phyloP scores from a whole-genome alignment of 2,113 vertebrate species.

The Glaucidium brasilianum region DNA sequence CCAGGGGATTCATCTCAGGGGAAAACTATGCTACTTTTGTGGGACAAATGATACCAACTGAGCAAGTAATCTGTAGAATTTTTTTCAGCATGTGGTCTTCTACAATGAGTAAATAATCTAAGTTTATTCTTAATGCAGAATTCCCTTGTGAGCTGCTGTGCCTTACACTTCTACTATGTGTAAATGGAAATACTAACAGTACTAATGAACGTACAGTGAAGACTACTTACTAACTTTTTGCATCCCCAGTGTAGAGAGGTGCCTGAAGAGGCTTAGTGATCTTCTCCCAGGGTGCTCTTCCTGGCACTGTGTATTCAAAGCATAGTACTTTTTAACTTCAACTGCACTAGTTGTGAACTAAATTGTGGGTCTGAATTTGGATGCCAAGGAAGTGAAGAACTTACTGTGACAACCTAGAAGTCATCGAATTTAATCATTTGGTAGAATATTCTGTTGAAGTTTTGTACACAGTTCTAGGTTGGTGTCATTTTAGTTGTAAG shows the following conservation, averaged over 20 bases:
- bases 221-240: background rate
- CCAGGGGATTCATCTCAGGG: background rate
- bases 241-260: background rate
- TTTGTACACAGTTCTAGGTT: background rate
- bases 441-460: background rate
- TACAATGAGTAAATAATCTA: background rate
- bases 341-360: background rate
- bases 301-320: background rate
- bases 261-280: background rate
- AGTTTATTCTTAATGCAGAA: background rate
- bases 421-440: background rate
- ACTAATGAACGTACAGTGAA: background rate
- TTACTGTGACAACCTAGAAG: background rate
- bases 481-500: background rate
- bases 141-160: background rate
- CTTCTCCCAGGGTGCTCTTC: background rate
- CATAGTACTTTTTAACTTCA: background rate
- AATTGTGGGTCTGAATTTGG: background rate
- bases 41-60: background rate
- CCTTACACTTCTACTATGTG: background rate
- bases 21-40: background rate
- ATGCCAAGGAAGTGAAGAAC: background rate
- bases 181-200: background rate
- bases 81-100: background rate
- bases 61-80: background rate